Percentiles rank a stretch among this genome's conserved stretches.
Evolutionary conservation across 1,140 invertebrate species (phyloP).

Genomic region (Phenacoccus solenopsis): DNA sequence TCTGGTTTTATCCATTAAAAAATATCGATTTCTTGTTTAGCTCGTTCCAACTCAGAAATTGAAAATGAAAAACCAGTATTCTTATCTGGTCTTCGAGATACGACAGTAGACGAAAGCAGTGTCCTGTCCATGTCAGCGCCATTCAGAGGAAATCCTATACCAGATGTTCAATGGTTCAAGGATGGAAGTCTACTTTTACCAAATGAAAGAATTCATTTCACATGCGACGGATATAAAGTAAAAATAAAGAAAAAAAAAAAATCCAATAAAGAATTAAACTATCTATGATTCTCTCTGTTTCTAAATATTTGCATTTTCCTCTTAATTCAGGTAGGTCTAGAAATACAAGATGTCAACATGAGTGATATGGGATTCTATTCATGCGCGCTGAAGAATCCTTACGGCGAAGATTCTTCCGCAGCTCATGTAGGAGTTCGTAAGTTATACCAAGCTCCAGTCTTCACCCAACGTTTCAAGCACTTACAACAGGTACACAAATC

Average conservation of each 20-base stretch:
- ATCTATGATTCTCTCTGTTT: too few species aligned
- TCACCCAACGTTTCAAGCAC: conserved; percentile 71
- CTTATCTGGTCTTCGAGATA: conserved; percentile 55
- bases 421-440: conserved; percentile 62
- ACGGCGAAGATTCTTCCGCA: conserved; percentile 53
- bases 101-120: conserved; percentile 62
- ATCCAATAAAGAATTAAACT: neutral
- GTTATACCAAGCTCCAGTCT: conserved; percentile 62
- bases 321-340: conserved; percentile 52
- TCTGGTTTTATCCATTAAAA: neutral
- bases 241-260: too few species aligned
- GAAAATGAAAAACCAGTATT: conserved; percentile 63
- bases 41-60: conserved; percentile 43
- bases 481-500: conserved; percentile 54
- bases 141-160: conserved; percentile 74
- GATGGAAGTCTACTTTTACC: conserved; percentile 51
- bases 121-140: conserved; percentile 48
- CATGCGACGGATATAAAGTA: conserved; percentile 66
- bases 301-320: conserved; percentile 20
- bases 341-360: conserved; percentile 53
- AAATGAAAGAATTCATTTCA: conserved; percentile 50
- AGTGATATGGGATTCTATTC: conserved; percentile 64
- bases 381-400: conserved; percentile 56
- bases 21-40: conserved; percentile 32
- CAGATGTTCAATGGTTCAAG: conserved; percentile 70